Percentiles rank a stretch among this genome's conserved stretches.
These are phyloP conservation scores for Ifrita kowaldi DNA, from an alignment of 2,113 vertebrate genomes.

Conservation along the genomic window DNA sequence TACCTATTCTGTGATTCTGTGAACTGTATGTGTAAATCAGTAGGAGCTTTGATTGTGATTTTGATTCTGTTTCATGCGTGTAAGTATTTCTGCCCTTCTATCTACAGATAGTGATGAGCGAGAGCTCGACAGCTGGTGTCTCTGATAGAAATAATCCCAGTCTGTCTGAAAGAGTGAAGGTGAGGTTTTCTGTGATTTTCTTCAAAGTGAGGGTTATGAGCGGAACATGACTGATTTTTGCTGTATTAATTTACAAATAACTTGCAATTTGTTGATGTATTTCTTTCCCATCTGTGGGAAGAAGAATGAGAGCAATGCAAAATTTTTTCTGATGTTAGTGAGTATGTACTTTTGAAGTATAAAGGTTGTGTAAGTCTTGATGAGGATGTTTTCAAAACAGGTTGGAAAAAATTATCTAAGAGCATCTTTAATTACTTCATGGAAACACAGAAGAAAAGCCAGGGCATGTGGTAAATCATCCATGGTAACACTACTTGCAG, in stretches of 20 bases:
- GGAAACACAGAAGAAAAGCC: neutral
- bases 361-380: neutral
- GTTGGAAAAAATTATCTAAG: neutral
- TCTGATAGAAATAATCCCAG: conserved; percentile 34
- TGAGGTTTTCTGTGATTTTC: conserved; percentile 30
- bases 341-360: neutral
- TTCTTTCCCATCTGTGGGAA: neutral
- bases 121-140: conserved; percentile 47
- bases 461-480: neutral
- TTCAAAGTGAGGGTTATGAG: neutral
- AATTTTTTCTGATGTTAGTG: neutral
- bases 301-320: neutral
- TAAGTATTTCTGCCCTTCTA: neutral
- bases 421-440: neutral
- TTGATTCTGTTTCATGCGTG: neutral
- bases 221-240: neutral
- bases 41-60: neutral
- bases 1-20: neutral
- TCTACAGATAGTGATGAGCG: conserved; percentile 49
- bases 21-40: neutral
- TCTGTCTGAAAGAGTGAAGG: conserved; percentile 58
- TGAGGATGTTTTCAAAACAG: neutral
- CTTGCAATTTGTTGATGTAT: neutral
- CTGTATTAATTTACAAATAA: neutral
- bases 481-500: neutral